These are phyloP conservation scores for Protosalanx chinensis DNA, from an alignment of 2,797 vertebrate species.

Conservation along the genomic window DNA sequence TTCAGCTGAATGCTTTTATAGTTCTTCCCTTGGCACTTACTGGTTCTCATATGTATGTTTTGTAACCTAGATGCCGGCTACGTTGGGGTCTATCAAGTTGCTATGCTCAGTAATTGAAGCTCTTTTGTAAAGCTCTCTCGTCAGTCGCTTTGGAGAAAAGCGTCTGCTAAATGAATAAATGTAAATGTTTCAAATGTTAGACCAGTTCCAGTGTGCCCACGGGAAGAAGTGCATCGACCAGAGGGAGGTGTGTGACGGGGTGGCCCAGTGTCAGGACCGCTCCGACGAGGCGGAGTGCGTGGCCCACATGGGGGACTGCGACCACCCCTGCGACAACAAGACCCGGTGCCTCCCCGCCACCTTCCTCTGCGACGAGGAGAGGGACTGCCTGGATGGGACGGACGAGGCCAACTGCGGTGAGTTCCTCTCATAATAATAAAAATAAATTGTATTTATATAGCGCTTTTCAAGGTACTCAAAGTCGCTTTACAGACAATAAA, in stretches of 20 bases:
- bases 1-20: too few relatives aligned
- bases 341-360: slow-evolving; percentile 72
- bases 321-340: slow-evolving; percentile 70
- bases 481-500: too few relatives aligned
- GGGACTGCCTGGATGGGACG: slow-evolving; percentile 74
- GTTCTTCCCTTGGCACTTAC: too few relatives aligned
- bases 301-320: slow-evolving; percentile 58
- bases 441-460: too few relatives aligned
- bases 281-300: slow-evolving; percentile 79
- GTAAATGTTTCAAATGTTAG: slow-evolving; percentile 50
- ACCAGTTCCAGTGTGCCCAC: slow-evolving; percentile 75
- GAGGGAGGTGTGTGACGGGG: slow-evolving; percentile 73
- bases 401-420: slow-evolving; percentile 82
- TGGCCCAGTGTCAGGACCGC: slow-evolving; percentile 75
- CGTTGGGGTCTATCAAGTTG: too few relatives aligned
- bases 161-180: too few relatives aligned
- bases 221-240: slow-evolving; percentile 67
- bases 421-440: slow-evolving; percentile 16
- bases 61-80: too few relatives aligned
- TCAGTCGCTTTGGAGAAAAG: too few relatives aligned
- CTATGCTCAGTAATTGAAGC: too few relatives aligned
- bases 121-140: too few relatives aligned
- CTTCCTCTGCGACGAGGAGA: slow-evolving; percentile 78
- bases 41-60: too few relatives aligned
- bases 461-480: too few relatives aligned